These are phyloP conservation scores for Sorex fumeus DNA, from an alignment of 2,113 vertebrate species.

Conservation along the genomic window DNA sequence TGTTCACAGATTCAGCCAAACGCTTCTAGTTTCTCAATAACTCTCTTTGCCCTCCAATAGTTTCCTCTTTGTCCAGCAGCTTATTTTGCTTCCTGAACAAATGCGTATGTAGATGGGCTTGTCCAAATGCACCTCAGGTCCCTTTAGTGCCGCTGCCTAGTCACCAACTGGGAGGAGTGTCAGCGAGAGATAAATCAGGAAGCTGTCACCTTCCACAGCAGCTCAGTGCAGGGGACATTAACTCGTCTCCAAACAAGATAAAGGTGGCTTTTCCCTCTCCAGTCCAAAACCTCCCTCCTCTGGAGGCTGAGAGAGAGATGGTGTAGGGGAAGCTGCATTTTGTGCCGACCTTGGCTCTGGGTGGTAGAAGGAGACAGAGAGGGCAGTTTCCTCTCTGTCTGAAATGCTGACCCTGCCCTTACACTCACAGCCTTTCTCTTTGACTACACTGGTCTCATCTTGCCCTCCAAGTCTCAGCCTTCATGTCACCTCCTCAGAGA, in stretches of 20 bases:
- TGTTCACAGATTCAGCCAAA: neutral
- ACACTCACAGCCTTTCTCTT: neutral
- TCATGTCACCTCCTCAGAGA: neutral
- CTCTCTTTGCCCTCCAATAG: conserved; percentile 24
- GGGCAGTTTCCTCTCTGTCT: neutral
- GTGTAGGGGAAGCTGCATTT: neutral
- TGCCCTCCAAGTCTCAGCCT: neutral
- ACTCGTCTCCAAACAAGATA: neutral
- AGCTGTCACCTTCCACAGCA: conserved; percentile 12
- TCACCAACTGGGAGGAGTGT: neutral
- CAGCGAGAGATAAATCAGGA: conserved; percentile 60
- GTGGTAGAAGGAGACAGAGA: neutral
- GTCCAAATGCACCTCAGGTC: neutral
- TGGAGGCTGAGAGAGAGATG: neutral
- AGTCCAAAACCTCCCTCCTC: neutral
- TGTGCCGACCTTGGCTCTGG: neutral
- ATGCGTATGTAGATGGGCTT: neutral
- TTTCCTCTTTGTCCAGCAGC: conserved; percentile 1
- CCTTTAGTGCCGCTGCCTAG: neutral
- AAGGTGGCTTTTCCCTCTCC: neutral
- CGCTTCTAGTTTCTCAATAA: conserved; percentile 16
- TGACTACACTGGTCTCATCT: neutral
- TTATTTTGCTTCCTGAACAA: conserved; percentile 25
- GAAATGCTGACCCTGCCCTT: neutral
- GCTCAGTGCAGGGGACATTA: neutral